A percentile compares a stretch with the other conserved stretches of the same genome.
phyloP scores from a whole-genome alignment of 1,140 invertebrate genomes.

The Apis florea region DNA sequence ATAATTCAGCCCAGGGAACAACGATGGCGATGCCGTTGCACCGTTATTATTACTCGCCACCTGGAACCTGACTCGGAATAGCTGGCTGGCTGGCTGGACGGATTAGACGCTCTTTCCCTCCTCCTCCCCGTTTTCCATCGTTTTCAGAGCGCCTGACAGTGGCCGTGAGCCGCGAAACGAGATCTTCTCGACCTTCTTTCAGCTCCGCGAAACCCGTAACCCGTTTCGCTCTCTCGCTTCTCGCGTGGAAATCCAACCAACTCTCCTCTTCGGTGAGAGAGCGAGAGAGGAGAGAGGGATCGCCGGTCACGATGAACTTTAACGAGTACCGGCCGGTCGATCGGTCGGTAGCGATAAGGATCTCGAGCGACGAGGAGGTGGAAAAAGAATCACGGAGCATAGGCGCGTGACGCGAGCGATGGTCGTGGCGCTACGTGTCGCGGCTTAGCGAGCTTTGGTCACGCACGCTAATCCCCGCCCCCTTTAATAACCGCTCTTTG shows the following conservation, averaged over 20 bases:
- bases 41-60: conserved; percentile 46
- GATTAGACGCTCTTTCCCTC: conserved; percentile 44
- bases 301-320: conserved; percentile 17
- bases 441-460: conserved; percentile 8
- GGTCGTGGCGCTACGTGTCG: background rate
- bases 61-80: conserved; percentile 45
- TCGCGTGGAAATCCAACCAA: background rate
- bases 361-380: background rate
- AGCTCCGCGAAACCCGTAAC: no score
- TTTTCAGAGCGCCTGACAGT: conserved; percentile 37
- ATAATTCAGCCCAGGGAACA: conserved; percentile 36
- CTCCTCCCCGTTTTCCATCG: conserved; percentile 27
- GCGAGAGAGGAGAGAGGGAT: background rate
- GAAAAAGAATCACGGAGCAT: conserved; percentile 5
- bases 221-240: background rate
- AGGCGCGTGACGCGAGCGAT: no score
- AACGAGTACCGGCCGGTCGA: conserved; percentile 33
- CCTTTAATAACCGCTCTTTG: conserved; percentile 15
- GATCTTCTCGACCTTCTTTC: conserved; percentile 6
- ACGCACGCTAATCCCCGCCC: conserved; percentile 25
- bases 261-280: background rate
- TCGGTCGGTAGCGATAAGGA: conserved; percentile 13
- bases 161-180: conserved; percentile 52
- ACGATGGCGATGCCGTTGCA: conserved; percentile 49
- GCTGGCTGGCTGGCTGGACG: conserved; percentile 33